Evolutionary conservation across 2,113 vertebrate genomes (phyloP).

Genomic region (Oreochromis aureus): DNA sequence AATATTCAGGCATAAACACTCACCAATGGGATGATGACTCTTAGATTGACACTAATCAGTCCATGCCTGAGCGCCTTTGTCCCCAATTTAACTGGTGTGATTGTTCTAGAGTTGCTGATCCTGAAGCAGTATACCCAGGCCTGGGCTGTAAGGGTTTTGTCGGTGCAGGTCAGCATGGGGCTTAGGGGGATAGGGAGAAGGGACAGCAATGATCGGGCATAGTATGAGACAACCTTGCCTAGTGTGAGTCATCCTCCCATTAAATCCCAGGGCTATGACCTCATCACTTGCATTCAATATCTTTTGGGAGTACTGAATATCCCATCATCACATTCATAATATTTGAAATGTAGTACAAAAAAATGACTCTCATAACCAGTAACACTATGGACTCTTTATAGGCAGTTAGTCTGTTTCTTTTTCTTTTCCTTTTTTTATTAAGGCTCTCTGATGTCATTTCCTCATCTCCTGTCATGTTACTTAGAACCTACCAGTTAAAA

Average conservation of each 20-base stretch:
- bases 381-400: not conserved
- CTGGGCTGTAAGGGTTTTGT: not conserved
- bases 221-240: not conserved
- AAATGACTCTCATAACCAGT: not conserved
- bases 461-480: not conserved
- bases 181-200: not conserved
- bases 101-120: not conserved
- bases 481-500: not conserved
- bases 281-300: not conserved
- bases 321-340: not conserved
- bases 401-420: not conserved
- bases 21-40: not conserved
- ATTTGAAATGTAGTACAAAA: not conserved
- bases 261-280: not conserved
- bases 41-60: not conserved
- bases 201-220: not conserved
- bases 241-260: not conserved
- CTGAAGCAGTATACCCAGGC: not conserved
- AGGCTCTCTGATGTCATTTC: not conserved
- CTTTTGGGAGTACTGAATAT: not conserved
- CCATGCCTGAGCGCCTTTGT: not conserved
- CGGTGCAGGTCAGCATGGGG: not conserved
- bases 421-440: not conserved
- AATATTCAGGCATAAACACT: not conserved
- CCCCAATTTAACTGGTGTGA: not conserved